Conservation (phyloP, 2,113 vertebrate genomes). For the Thunnus thynnus region DNA sequence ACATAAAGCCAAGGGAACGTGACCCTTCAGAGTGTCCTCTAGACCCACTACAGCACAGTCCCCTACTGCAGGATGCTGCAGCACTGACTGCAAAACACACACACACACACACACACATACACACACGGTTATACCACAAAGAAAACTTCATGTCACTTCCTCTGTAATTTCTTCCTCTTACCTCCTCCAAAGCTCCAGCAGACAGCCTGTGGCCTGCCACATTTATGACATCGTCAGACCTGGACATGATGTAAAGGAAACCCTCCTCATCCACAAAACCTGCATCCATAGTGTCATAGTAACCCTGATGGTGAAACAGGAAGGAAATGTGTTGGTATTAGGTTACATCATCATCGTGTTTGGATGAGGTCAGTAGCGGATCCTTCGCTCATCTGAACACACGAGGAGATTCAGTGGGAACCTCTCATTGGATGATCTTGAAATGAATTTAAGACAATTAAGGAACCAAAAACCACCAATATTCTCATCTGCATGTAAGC, state of each 20-base stretch:
- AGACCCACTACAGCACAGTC: conserved; percentile 97
- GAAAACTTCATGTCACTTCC: background rate
- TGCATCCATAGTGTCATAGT: conserved; percentile 98
- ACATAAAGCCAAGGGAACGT: conserved; percentile 93
- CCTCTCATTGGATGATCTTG: too few relatives aligned
- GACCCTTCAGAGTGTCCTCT: conserved; percentile 94
- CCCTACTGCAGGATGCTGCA: conserved; percentile 88
- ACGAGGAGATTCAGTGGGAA: too few relatives aligned
- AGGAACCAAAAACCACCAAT: too few relatives aligned
- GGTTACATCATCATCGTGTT: background rate
- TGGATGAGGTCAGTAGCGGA: too few relatives aligned
- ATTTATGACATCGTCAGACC: conserved; percentile 98
- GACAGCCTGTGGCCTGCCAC: conserved; percentile 97
- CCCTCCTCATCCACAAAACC: conserved; percentile 93
- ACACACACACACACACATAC: background rate
- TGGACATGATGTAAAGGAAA: conserved; percentile 95
- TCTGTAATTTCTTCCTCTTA: conserved; percentile 54
- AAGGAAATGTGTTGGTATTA: background rate
- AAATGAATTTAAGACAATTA: too few relatives aligned
- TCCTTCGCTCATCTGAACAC: too few relatives aligned
- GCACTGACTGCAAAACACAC: conserved; percentile 84
- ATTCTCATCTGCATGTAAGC: background rate
- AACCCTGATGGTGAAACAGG: conserved; percentile 85
- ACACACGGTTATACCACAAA: background rate
- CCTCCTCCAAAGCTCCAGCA: conserved; percentile 95